Percentiles rank a stretch among this genome's conserved stretches.
Conservation (phyloP, 2,888 invertebrate genomes). For the Omphaloscelis lunosa region DNA sequence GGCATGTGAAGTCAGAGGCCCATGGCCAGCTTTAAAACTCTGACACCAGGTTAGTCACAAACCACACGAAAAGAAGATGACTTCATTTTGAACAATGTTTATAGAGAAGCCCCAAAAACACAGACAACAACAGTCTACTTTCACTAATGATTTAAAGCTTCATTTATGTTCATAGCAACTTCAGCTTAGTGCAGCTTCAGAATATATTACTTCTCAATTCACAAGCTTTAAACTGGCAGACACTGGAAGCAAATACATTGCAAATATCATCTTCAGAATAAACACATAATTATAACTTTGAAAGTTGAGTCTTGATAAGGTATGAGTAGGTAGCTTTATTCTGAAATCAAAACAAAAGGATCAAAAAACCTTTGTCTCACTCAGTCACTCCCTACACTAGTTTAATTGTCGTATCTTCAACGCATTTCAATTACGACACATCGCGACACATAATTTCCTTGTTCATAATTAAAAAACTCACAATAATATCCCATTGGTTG, state of each 20-base stretch:
- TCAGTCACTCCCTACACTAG: not conserved
- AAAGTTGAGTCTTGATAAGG: not conserved
- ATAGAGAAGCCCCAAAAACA: too few species aligned
- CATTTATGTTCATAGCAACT: too few species aligned
- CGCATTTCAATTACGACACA: not conserved
- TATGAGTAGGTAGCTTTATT: too few species aligned
- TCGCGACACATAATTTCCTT: not conserved
- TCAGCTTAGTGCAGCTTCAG: too few species aligned
- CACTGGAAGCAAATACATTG: not conserved
- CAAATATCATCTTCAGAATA: too few species aligned
- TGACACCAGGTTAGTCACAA: too few species aligned
- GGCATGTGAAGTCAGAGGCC: too few species aligned
- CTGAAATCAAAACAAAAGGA: not conserved
- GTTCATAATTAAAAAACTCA: not conserved
- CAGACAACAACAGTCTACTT: too few species aligned
- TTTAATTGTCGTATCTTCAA: not conserved
- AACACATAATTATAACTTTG: not conserved
- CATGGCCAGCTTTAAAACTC: too few species aligned
- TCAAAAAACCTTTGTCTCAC: not conserved
- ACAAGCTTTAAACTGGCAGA: not conserved
- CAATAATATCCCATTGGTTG: slow-evolving; percentile 14
- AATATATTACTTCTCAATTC: not conserved
- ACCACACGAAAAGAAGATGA: too few species aligned
- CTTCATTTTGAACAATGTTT: too few species aligned
- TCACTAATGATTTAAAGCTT: too few species aligned